A percentile compares a stretch with the other conserved stretches of the same genome.
Conservation (phyloP, 2,797 vertebrate genomes). For the Hipposideros larvatus region DNA sequence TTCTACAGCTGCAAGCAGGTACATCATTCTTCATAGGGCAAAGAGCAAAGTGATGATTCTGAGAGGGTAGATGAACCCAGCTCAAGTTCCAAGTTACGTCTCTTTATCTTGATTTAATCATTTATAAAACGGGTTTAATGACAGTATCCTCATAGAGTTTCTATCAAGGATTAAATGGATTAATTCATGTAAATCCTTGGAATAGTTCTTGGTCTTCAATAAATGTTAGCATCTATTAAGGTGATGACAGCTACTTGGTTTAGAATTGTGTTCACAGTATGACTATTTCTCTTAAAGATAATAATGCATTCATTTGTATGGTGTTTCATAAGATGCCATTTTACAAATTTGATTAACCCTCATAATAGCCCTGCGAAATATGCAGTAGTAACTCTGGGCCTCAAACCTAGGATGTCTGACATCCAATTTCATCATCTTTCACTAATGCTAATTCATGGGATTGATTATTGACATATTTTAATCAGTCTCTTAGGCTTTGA, state of each 20-base stretch:
- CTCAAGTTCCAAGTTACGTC: slow-evolving; percentile 37
- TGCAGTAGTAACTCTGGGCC: neutral
- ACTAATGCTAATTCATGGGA: neutral
- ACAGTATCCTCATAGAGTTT: neutral
- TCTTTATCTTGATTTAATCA: slow-evolving; percentile 48
- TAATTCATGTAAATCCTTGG: slow-evolving; percentile 43
- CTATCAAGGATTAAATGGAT: neutral
- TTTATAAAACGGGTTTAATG: neutral
- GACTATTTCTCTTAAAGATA: slow-evolving; percentile 26
- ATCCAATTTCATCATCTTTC: slow-evolving; percentile 44
- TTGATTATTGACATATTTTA: slow-evolving; percentile 49
- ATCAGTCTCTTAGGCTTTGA: slow-evolving; percentile 8
- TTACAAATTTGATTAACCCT: slow-evolving; percentile 8
- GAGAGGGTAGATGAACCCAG: neutral
- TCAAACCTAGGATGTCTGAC: neutral
- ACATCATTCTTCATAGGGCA: slow-evolving; percentile 51
- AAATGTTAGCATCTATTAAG: slow-evolving; percentile 37
- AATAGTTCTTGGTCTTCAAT: slow-evolving; percentile 16
- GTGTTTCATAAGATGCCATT: neutral
- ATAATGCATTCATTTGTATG: neutral
- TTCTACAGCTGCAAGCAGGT: slow-evolving; percentile 99
- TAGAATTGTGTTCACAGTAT: slow-evolving; percentile 23
- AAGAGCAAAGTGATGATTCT: slow-evolving; percentile 30
- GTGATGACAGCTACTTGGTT: neutral
- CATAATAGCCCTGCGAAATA: neutral